These are phyloP conservation scores for Sylvia atricapilla DNA, from an alignment of 2,113 vertebrate species.

Conservation along the genomic window DNA sequence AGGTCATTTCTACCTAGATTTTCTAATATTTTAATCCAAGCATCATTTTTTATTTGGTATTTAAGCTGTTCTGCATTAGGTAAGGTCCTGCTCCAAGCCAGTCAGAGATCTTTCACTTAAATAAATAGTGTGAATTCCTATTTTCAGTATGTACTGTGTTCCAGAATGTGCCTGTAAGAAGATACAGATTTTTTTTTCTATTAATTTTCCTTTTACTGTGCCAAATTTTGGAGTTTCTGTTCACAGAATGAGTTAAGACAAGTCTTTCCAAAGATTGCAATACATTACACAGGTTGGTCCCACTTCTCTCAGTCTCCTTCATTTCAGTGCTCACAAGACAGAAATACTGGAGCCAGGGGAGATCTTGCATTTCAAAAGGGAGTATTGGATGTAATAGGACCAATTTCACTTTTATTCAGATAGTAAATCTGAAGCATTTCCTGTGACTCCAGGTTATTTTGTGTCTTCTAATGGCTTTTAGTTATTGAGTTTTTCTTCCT, in stretches of 20 bases:
- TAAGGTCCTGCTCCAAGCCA: neutral
- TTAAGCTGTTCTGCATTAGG: neutral
- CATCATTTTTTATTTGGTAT: slow-evolving; percentile 1
- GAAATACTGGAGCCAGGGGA: neutral
- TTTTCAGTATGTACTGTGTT: slow-evolving; percentile 20
- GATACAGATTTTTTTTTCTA: neutral
- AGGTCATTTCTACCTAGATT: slow-evolving; percentile 28
- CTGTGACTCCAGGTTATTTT: neutral
- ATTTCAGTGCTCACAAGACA: neutral
- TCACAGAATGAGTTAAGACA: slow-evolving; percentile 14
- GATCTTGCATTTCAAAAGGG: neutral
- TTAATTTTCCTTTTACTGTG: neutral
- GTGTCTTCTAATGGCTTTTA: neutral
- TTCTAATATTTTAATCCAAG: slow-evolving; percentile 19
- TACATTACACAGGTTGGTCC: neutral
- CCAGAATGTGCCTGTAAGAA: slow-evolving; percentile 31
- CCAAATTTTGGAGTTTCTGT: neutral
- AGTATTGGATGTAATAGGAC: neutral
- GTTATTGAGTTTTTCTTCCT: neutral
- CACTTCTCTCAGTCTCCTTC: neutral
- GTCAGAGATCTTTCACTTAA: slow-evolving; percentile 3
- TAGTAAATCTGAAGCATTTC: neutral
- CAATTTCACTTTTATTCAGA: neutral
- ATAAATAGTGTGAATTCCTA: slow-evolving; percentile 35
- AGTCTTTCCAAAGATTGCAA: neutral